These are phyloP conservation scores for Stegodyphus mimosarum DNA, from an alignment of 1,140 invertebrate species.

Conservation along the genomic window DNA sequence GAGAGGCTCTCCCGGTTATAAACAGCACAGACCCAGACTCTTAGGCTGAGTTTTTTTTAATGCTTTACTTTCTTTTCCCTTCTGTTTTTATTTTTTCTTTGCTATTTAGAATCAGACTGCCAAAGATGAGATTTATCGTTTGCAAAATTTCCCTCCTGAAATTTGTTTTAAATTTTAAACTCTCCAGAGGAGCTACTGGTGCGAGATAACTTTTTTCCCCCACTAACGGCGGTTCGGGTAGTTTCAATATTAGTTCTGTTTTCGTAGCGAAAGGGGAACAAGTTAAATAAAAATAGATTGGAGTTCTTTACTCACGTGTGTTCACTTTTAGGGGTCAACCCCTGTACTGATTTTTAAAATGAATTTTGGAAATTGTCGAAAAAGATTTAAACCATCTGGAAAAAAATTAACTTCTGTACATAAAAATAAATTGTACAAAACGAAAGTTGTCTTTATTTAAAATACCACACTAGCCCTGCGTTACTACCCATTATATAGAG, in stretches of 20 bases:
- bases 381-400: too few species aligned
- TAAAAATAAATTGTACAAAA: too few species aligned
- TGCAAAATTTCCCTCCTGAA: slow-evolving; percentile 59
- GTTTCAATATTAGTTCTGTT: slow-evolving; percentile 51
- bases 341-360: background rate
- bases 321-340: slow-evolving; percentile 25
- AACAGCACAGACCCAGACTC: slow-evolving; percentile 14
- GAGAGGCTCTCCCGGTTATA: slow-evolving; percentile 25
- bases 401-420: too few species aligned
- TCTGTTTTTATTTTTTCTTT: slow-evolving; percentile 34
- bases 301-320: slow-evolving; percentile 19
- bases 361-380: too few species aligned
- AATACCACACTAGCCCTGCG: too few species aligned
- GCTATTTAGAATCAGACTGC: slow-evolving; percentile 55
- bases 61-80: slow-evolving; percentile 6
- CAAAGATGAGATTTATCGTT: slow-evolving; percentile 56
- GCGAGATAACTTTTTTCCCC: slow-evolving; percentile 36
- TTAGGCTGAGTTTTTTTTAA: background rate
- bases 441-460: too few species aligned
- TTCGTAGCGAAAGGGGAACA: slow-evolving; percentile 7
- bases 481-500: background rate
- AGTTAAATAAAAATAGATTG: slow-evolving; percentile 45
- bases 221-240: slow-evolving; percentile 23
- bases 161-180: slow-evolving; percentile 61
- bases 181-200: slow-evolving; percentile 35